Percentiles rank a stretch among this genome's conserved stretches.
These are phyloP conservation scores for Nasonia giraulti DNA, from an alignment of 1,140 invertebrate species.

Conservation along the genomic window DNA sequence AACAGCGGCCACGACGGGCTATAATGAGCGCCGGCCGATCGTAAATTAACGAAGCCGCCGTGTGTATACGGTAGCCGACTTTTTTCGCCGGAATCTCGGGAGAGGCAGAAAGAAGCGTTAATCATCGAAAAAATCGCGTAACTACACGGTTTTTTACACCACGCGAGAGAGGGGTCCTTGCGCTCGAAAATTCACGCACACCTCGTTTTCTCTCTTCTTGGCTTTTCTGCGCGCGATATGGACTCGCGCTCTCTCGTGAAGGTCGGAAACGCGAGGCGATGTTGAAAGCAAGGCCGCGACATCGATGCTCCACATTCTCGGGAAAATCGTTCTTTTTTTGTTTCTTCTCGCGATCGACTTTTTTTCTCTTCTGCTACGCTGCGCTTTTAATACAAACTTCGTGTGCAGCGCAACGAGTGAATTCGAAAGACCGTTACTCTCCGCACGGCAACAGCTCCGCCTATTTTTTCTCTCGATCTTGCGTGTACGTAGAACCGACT, in stretches of 20 bases:
- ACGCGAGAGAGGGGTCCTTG: too few species aligned
- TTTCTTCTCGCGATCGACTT: background rate
- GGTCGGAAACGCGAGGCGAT: background rate
- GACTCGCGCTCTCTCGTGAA: background rate
- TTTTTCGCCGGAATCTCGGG: background rate
- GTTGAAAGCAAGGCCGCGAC: conserved; percentile 37
- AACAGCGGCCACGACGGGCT: background rate
- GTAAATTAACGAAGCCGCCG: conserved; percentile 35
- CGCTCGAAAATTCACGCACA: background rate
- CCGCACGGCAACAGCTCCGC: too few species aligned
- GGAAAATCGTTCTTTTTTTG: conserved; percentile 18
- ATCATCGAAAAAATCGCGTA: background rate
- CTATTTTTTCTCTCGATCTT: background rate
- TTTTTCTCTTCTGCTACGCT: background rate
- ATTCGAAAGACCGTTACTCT: background rate
- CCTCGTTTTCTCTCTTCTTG: background rate
- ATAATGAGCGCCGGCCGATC: conserved; percentile 20
- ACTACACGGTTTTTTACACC: background rate
- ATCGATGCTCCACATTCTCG: conserved; percentile 39
- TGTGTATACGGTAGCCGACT: conserved; percentile 28
- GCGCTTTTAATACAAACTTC: background rate
- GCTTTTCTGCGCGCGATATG: background rate
- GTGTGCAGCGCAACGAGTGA: background rate
- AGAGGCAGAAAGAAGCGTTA: background rate
- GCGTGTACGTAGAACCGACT: background rate